Evolutionary conservation across 2,113 vertebrate genomes (phyloP), one percentile per base, ranked within the genome.

Genomic region (Oryzias woworae): DNA sequence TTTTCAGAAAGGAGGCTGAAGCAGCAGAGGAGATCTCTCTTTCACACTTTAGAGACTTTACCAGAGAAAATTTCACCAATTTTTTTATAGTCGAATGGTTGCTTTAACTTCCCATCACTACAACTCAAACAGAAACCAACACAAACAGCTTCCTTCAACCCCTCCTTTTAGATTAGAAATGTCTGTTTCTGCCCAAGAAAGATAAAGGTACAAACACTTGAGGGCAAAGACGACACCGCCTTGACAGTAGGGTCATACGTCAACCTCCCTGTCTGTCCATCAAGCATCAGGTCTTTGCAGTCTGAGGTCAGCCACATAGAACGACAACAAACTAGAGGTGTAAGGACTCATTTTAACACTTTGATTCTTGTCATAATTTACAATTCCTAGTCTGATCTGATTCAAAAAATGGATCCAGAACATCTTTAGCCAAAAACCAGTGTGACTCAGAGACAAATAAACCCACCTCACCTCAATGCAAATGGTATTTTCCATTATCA

Each of bases 1-100:
- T 81, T 82, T 77, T 83, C 85, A 83, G 72, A 80, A 80, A 73
- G 76, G 81, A 79, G 76, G 80, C 63, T 84, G 71, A 84, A 65
- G 62, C 85, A 84, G 56, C 66, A 15, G 78, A 80, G 77, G 66
- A 71, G 70, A 62, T 64, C 45, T 51, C 73, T 77, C 62, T 74
- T 54, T 74, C 59, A 60, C 49, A 53, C 62, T 62, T 13, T 62
- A 58, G 77, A 67, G 46, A 49, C 60, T 62, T 69, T 45, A 48
- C 15, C 5, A 6, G 5, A 7, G 45, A 3, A 5, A 47, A 18
- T 18, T 5, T 47, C 7, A 17, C 45, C 16, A n/a, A 8, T 17
- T 17, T 17, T 17, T 17, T 17, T 47, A 7, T n/a, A 47, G 16
- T 18, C 5, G 18, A 47, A 47, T 2, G 36, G 45, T 16, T 45